A percentile compares a stretch with the other conserved stretches of the same genome.
Conservation (phyloP, 2,797 vertebrate species). For the Allobates femoralis region DNA sequence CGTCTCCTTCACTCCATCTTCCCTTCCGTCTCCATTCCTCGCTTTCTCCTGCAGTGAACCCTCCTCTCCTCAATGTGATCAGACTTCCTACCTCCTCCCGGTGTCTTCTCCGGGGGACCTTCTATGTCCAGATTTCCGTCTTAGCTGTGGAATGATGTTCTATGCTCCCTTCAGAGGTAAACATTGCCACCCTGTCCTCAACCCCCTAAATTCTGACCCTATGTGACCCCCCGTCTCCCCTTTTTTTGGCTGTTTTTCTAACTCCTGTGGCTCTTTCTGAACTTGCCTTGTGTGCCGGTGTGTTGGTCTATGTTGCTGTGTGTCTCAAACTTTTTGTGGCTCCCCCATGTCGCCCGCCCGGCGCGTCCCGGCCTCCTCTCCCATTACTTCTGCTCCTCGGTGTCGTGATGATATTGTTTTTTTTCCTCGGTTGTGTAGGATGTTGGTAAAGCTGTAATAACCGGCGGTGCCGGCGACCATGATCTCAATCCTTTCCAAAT, state of each 20-base stretch:
- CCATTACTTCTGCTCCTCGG: not conserved
- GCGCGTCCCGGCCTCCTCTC: not conserved
- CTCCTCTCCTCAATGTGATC: conserved; percentile 58
- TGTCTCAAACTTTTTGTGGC: conserved; percentile 33
- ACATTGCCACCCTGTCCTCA: not conserved
- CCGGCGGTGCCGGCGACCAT: not conserved
- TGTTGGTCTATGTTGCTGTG: not conserved
- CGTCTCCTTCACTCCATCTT: conserved; percentile 43
- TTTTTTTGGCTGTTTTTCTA: not conserved
- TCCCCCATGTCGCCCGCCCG: conserved; percentile 1
- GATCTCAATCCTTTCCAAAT: conserved; percentile 7
- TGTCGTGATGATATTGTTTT: not conserved
- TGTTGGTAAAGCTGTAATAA: conserved; percentile 3
- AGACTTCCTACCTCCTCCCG: conserved; percentile 52
- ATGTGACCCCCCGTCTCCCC: not conserved
- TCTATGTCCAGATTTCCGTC: conserved; percentile 61
- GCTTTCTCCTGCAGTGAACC: conserved; percentile 53
- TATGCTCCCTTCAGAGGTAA: conserved; percentile 64
- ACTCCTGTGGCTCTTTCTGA: not conserved
- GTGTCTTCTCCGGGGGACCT: conserved; percentile 57
- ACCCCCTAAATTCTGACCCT: conserved; percentile 2
- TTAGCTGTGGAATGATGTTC: conserved; percentile 62
- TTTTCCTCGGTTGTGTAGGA: not conserved
- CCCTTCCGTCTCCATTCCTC: conserved; percentile 27
- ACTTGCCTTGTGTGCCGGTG: conserved; percentile 19